Conservation (phyloP, 1,140 invertebrate species). For the Rhagoletis zephyria region DNA sequence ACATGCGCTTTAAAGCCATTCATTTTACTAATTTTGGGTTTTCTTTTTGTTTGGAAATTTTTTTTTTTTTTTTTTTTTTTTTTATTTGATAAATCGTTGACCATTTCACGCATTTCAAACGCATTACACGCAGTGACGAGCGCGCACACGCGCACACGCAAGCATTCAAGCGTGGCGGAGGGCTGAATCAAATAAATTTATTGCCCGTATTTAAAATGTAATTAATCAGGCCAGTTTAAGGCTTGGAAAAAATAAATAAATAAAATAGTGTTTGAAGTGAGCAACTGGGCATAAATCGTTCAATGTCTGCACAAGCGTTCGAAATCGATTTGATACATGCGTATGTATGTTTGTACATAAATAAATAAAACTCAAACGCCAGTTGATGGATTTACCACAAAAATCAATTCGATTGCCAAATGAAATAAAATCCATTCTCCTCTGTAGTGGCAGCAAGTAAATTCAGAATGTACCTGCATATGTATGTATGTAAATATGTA, state of each 20-base stretch:
- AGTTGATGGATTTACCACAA: conserved; percentile 16
- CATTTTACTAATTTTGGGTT: background rate
- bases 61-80: background rate
- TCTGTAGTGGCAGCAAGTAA: background rate
- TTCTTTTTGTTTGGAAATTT: no score
- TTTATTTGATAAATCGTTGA: conserved; percentile 24
- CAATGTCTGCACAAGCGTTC: background rate
- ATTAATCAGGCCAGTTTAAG: conserved; percentile 39
- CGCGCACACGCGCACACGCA: background rate
- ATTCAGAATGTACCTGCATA: no score
- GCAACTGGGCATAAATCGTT: background rate
- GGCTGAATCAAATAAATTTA: background rate
- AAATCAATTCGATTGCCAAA: background rate
- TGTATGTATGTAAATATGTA: background rate
- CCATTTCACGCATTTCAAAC: conserved; percentile 42
- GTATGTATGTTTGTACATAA: background rate
- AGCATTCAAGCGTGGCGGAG: background rate
- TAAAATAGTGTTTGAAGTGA: background rate
- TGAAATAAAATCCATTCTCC: background rate
- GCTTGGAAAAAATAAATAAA: background rate
- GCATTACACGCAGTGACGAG: background rate
- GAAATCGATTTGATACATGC: background rate
- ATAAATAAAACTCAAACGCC: background rate
- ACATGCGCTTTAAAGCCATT: background rate
- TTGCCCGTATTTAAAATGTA: conserved; percentile 31